Base-by-base conservation (phyloP, 2,888 invertebrate species). In the Drepanosiphum platanoidis region DNA sequence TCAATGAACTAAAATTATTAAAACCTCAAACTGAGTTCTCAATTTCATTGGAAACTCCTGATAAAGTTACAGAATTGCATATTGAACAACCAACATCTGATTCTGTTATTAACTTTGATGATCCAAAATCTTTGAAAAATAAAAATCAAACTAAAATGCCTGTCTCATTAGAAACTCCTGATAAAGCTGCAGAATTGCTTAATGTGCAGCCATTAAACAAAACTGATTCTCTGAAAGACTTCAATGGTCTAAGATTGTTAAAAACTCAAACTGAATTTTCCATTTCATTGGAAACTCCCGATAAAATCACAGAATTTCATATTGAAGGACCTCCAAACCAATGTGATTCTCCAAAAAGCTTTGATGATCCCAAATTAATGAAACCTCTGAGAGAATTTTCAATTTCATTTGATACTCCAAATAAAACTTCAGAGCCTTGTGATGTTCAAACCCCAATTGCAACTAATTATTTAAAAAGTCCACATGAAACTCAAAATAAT, bases 211-310 rank as follows among this genome's bases (percentile, higher is more conserved):
- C n/a, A 5, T 22, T 58, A 70, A 52, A 22, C 46, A 4, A 34
- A 64, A 42, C 78, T 13, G 34, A 68, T 52, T 68, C 68, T n/a
- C 2, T 46, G 3, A 46, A 52, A 34, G 34, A n/a, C 32, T 46
- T 79, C 11, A 68, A 46, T 79, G 46, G 34, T 52, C 4, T 11
- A 68, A 39, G 30, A 27, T 5, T 18, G 1, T 39, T 39, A 11
- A 18, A 30, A 15, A 22, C 66, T 22, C 46, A n/a, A 27, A 80
- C 0, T 70, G 52, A 70, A 80, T 80, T 70, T 70, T 13, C 27
- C 11, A 36, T 70, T 34, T 70, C 80, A 36, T 80, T 80, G n/a
- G 80, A 70, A 58, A 80, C 80, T 52, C 80, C 70, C 7, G 36
- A 58, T 58, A 80, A 80, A 70, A 36, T 22, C 58, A 30, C 22